These are phyloP conservation scores for Ophioninae sp. DNA, from an alignment of 2,888 invertebrate species.

Conservation along the genomic window DNA sequence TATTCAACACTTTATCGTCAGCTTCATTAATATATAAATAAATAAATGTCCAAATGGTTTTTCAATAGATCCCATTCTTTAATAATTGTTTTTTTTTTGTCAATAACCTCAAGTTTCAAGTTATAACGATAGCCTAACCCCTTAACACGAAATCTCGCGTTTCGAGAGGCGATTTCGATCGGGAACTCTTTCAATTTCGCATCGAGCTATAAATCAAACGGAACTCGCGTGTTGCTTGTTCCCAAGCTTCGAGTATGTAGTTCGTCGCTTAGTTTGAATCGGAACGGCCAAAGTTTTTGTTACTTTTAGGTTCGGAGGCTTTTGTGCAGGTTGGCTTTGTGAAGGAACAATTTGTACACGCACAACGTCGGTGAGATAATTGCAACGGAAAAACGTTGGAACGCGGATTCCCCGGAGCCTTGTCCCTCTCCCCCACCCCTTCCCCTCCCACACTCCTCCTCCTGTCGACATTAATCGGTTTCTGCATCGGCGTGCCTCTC, in stretches of 20 bases:
- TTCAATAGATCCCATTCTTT: too few species aligned
- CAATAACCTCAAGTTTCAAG: too few species aligned
- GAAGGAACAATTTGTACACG: not conserved
- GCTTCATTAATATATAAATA: too few species aligned
- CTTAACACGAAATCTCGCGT: too few species aligned
- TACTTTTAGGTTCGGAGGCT: not conserved
- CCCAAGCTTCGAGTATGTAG: too few species aligned
- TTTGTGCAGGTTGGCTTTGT: not conserved
- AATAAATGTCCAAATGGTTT: too few species aligned
- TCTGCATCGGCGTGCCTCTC: constrained; percentile 31
- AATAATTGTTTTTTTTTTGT: too few species aligned
- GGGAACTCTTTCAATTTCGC: not conserved
- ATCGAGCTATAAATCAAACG: too few species aligned
- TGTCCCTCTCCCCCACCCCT: not conserved
- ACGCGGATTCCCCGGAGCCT: constrained; percentile 29
- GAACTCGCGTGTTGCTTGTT: too few species aligned
- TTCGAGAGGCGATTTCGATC: not conserved
- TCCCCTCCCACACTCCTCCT: not conserved
- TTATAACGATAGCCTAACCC: too few species aligned
- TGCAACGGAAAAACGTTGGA: constrained; percentile 21
- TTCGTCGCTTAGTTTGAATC: too few species aligned
- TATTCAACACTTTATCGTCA: too few species aligned
- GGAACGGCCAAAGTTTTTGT: not conserved
- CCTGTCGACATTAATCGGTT: constrained; percentile 22
- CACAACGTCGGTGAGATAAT: not conserved